Evolutionary conservation across 2,113 vertebrate genomes (phyloP).

Genomic region (Lepisosteus oculatus): DNA sequence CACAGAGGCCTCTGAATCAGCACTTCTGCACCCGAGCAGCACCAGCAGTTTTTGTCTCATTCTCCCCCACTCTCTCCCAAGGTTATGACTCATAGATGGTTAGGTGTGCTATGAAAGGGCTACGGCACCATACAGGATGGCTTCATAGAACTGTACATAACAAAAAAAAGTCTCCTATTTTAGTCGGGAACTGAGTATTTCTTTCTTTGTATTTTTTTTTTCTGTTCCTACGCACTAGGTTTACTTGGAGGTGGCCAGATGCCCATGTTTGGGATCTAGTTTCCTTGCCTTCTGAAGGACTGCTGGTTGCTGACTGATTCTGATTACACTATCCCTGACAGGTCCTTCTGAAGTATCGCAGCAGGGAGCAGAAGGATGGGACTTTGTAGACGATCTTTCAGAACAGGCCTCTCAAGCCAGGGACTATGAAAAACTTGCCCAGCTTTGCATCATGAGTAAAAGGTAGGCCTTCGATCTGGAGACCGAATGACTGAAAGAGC

Average conservation of each 20-base stretch:
- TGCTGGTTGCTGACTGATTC: conserved; percentile 48
- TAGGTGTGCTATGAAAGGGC: not conserved
- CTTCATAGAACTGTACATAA: not conserved
- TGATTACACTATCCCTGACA: conserved; percentile 72
- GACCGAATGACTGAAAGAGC: not conserved
- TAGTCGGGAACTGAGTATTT: conserved; percentile 21
- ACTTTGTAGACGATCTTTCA: conserved; percentile 65
- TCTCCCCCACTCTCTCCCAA: not conserved
- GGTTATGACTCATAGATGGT: conserved; percentile 11
- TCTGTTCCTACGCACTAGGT: conserved; percentile 23
- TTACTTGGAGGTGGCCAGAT: conserved; percentile 45
- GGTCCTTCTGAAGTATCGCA: conserved; percentile 69
- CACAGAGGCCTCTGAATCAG: conserved; percentile 56
- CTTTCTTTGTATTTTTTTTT: conserved; percentile 26
- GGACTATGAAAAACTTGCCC: conserved; percentile 67
- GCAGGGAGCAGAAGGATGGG: conserved; percentile 62
- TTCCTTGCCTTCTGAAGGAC: conserved; percentile 51
- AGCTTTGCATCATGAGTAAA: conserved; percentile 72
- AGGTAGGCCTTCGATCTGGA: conserved; percentile 62
- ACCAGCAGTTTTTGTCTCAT: not conserved
- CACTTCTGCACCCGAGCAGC: conserved; percentile 33
- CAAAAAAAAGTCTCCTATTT: not conserved
- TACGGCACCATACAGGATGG: not conserved
- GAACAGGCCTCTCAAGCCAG: conserved; percentile 67
- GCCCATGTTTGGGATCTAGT: conserved; percentile 54